Evolutionary conservation across 2,888 invertebrate species (phyloP).

Genomic region (Drosophila mercatorum): DNA sequence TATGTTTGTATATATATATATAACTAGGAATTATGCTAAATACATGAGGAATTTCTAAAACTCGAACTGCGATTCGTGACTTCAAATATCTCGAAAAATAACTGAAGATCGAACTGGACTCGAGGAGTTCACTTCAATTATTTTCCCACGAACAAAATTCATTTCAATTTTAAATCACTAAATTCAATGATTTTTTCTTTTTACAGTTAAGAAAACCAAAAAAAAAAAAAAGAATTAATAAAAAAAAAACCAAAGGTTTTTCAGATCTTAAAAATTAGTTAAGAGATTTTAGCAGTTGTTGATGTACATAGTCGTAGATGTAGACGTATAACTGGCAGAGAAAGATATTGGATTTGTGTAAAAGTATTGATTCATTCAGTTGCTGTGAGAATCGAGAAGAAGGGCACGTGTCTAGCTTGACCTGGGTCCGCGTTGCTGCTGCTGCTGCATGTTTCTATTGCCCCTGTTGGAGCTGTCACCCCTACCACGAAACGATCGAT

Average conservation of each 20-base stretch:
- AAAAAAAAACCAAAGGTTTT: neutral
- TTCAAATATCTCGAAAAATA: neutral
- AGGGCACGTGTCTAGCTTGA: conserved; percentile 30
- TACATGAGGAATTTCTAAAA: neutral
- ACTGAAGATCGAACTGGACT: neutral
- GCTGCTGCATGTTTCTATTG: conserved; percentile 54
- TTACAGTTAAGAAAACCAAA: neutral
- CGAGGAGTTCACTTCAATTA: neutral
- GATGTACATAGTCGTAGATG: conserved; percentile 13
- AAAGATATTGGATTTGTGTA: neutral
- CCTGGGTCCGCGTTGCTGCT: conserved; percentile 52
- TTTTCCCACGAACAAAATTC: neutral
- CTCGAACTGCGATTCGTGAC: neutral
- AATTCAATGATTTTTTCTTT: neutral
- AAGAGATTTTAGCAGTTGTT: conserved; percentile 4
- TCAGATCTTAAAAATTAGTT: conserved; percentile 9
- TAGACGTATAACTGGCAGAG: conserved; percentile 4
- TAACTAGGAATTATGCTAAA: neutral
- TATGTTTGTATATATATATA: neutral
- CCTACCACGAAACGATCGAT: conserved; percentile 47
- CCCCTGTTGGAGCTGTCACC: conserved; percentile 48
- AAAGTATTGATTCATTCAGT: conserved; percentile 12
- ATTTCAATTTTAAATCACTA: neutral
- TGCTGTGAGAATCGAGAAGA: conserved; percentile 17
- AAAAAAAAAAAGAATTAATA: neutral